A percentile compares a stretch with the other conserved stretches of the same genome.
Conservation (phyloP, 1,140 invertebrate genomes). For the Philotrypesis tridentata region DNA sequence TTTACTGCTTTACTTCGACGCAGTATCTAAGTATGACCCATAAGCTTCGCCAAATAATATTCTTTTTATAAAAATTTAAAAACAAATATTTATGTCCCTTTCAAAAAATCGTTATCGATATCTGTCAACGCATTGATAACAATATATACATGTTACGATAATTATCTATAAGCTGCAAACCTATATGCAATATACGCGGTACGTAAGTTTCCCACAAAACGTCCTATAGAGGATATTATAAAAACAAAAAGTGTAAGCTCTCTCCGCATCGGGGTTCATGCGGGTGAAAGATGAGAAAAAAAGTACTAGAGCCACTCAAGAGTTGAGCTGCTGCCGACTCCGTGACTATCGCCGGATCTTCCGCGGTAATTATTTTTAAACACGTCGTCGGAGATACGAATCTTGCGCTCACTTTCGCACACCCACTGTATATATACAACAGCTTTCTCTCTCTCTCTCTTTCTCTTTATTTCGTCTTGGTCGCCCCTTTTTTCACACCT, state of each 20-base stretch:
- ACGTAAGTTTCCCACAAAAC: neutral
- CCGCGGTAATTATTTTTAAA: constrained; percentile 74
- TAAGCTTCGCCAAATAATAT: too few relatives aligned
- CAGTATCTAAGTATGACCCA: too few relatives aligned
- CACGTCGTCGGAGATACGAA: constrained; percentile 71
- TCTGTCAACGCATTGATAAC: too few relatives aligned
- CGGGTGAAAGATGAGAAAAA: constrained; percentile 61
- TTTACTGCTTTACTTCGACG: too few relatives aligned
- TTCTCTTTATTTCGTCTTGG: constrained; percentile 20
- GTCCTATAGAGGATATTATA: neutral
- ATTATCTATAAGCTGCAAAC: too few relatives aligned
- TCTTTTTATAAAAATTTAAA: too few relatives aligned
- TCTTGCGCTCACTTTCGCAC: constrained; percentile 53
- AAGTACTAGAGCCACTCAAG: constrained; percentile 53
- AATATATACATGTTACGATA: too few relatives aligned
- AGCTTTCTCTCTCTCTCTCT: constrained; percentile 48
- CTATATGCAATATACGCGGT: neutral
- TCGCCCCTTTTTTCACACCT: too few relatives aligned
- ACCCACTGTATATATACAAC: constrained; percentile 57
- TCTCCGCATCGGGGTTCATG: constrained; percentile 44
- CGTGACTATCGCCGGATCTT: constrained; percentile 73
- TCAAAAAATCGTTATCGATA: too few relatives aligned
- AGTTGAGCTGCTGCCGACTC: constrained; percentile 56
- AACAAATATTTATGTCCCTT: too few relatives aligned
- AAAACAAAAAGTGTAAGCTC: neutral